Base-by-base conservation (phyloP, 2,888 invertebrate genomes). In the Eilema depressum region DNA sequence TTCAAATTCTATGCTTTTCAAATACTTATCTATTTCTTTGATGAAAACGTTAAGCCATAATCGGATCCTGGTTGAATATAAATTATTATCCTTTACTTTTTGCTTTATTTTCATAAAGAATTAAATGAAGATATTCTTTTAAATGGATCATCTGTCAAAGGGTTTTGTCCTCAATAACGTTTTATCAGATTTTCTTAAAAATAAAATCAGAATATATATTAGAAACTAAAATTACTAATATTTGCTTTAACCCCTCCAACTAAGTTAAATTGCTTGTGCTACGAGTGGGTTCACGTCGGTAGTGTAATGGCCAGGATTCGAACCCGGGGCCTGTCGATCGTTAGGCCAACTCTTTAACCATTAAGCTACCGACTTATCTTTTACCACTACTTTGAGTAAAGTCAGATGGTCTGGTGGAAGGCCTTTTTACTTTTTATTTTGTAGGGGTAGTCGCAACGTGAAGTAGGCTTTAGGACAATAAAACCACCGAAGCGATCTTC, bases 401-500 rank as follows among this genome's bases (percentile, higher is more conserved):
- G 47, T 20, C 47, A 20, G 7, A 7, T 47, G 20, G 47, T 47
- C 20, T 41, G 3, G 8, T 17, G 17, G 14, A 41, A 41, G 41
- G 41, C 17, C n/a, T n/a, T n/a, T n/a, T n/a, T n/a, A n/a, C n/a
- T n/a, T n/a, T n/a, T n/a, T 41, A 33, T 33, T 33, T 33, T 8
- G 33, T 33, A 33, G 2, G 12, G 25, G 8, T 47, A 59, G 5
- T 28, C 1, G 10, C 59, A 47, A 5, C 68, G 61, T 78, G 69
- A 47, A 33, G 65, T 0, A 12, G 11, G 25, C 78, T 28, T 80
- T 71, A 78, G 47, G 56, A 81, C 77, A 73, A 83, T 88, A 87
- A 89, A 89, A 84, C 72, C 77, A 70, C 73, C 70, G 68, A 68
- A 76, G 77, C 71, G 81, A 72, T 76, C 73, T 71, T 70, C 33